phyloP scores from a whole-genome alignment of 2,888 invertebrate genomes.

The Scotopteryx bipunctaria region DNA sequence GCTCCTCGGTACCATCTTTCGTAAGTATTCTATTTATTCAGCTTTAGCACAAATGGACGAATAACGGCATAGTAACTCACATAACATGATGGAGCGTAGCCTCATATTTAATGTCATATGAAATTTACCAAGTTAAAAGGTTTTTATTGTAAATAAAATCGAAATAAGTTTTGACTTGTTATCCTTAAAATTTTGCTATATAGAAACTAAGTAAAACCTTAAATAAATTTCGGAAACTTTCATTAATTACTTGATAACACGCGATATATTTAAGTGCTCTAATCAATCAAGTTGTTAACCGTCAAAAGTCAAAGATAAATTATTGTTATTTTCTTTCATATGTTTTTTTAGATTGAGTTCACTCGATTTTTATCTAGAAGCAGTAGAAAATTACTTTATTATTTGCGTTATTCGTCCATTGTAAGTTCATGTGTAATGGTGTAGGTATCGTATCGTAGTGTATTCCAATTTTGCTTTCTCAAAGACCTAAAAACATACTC shows the following conservation, averaged over 20 bases:
- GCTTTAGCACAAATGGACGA: constrained; percentile 23
- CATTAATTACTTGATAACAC: neutral
- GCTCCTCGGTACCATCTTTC: constrained; percentile 76
- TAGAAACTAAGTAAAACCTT: too few species aligned
- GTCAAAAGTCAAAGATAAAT: neutral
- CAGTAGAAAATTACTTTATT: neutral
- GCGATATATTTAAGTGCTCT: neutral
- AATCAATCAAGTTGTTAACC: neutral
- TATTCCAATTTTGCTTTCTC: neutral
- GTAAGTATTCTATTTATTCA: constrained; percentile 57
- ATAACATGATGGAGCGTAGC: too few species aligned
- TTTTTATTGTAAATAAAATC: too few species aligned
- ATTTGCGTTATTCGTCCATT: constrained; percentile 21
- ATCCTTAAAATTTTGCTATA: neutral
- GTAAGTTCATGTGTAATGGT: constrained; percentile 16
- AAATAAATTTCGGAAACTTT: neutral
- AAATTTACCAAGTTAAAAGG: too few species aligned
- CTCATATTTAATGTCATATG: too few species aligned
- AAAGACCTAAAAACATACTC: too few species aligned
- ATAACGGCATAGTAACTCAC: constrained; percentile 2
- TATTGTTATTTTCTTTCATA: neutral
- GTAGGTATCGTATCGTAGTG: constrained; percentile 31
- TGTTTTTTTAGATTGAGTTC: too few species aligned
- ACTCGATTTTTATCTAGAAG: too few species aligned
- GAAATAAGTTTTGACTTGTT: too few species aligned